Evolutionary conservation across 2,797 vertebrate genomes (phyloP), one percentile per base, ranked within the genome.

Genomic region (Chrosomus eos): DNA sequence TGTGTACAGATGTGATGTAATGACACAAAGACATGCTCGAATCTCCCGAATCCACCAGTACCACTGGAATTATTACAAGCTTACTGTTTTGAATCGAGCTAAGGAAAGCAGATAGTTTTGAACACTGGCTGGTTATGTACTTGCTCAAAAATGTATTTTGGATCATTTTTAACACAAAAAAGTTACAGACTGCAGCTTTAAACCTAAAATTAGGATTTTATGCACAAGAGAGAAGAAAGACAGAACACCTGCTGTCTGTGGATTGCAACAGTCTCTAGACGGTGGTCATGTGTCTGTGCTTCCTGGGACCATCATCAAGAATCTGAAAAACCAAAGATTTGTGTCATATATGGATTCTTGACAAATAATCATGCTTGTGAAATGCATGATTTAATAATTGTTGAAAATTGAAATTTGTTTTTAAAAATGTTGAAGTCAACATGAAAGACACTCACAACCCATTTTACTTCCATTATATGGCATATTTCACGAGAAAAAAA

Each of bases 241-340:
- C 26, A 33, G 19, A 77, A 18, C 33, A 77, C 26, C 48, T 36
- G 26, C 33, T 53, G 43, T 28, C 60, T 19, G 31, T 26, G 23
- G 38, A 68, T n/a, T 45, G 19, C 64, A 36, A 31, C 36, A 45
- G 21, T 80, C 58, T 68, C 92, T n/a, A 95, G 26, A 95, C 94
- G 3, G 92, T 92, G 64, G 95, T 95, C 58, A 82, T 78, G 66
- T 95, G 95, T 91, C 94, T 93, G 89, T 94, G 93, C 85, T 94
- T 95, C 36, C 4, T 90, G 70, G 82, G 26, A 11, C 74, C 87
- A 0, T 31, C 5, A 76, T 68, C 23, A 7, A 85, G 80, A 48
- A 82, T 38, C 92, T 94, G 67, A 36, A 88, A 90, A 86, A 21
- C 0, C 70, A 80, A 73, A 71, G 5, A 21, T 31, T 8, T 36